Percentiles rank a stretch among this genome's conserved stretches.
Conservation (phyloP, 2,888 invertebrate genomes). For the Drosophila lacicola region DNA sequence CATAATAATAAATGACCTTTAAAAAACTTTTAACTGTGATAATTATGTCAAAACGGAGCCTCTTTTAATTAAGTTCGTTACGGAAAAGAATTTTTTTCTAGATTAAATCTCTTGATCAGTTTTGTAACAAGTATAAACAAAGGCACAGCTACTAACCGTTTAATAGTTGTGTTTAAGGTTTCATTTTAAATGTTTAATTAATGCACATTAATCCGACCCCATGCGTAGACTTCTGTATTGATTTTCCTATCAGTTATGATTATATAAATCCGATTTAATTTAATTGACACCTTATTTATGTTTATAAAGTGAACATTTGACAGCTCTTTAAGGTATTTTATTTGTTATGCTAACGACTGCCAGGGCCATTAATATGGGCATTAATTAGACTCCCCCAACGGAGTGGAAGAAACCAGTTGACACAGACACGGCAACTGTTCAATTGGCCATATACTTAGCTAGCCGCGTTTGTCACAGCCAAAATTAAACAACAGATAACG, state of each 20-base stretch:
- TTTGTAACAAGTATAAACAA: neutral
- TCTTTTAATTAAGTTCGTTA: too few relatives aligned
- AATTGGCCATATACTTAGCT: constrained; percentile 41
- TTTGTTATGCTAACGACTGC: constrained; percentile 42
- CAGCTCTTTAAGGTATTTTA: constrained; percentile 40
- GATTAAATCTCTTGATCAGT: too few relatives aligned
- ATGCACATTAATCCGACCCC: constrained; percentile 29
- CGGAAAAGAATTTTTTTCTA: too few relatives aligned
- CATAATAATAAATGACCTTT: too few relatives aligned
- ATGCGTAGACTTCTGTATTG: constrained; percentile 5
- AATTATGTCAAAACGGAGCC: too few relatives aligned
- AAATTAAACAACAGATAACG: constrained; percentile 35
- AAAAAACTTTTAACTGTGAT: too few relatives aligned
- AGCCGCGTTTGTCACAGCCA: constrained; percentile 50
- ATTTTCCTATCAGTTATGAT: constrained; percentile 3
- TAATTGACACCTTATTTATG: constrained; percentile 64
- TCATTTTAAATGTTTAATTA: constrained; percentile 38
- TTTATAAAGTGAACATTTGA: constrained; percentile 32
- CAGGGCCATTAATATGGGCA: constrained; percentile 61
- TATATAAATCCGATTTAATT: constrained; percentile 36
- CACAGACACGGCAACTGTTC: constrained; percentile 1
- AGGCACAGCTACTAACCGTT: neutral
- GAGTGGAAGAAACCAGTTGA: constrained; percentile 19
- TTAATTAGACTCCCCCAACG: constrained; percentile 39
- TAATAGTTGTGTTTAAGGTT: neutral